These are phyloP conservation scores for Myotis lucifugus DNA, from an alignment of 2,113 vertebrate species.

Conservation along the genomic window DNA sequence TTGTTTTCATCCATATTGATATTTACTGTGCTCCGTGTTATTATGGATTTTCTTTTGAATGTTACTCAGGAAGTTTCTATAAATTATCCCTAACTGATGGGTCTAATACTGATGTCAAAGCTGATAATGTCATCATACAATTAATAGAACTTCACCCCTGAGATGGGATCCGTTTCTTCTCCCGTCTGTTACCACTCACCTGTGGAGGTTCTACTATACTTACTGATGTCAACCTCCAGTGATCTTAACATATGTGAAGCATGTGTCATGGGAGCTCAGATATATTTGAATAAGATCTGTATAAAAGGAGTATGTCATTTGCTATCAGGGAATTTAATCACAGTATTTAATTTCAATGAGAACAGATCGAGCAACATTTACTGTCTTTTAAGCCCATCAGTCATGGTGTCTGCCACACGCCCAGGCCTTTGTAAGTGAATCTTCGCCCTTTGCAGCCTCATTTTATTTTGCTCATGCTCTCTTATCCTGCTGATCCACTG, in stretches of 20 bases:
- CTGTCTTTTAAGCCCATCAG: neutral
- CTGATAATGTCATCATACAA: neutral
- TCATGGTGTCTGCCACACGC: neutral
- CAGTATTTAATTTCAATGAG: neutral
- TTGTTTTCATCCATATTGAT: neutral
- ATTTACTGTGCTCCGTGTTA: neutral
- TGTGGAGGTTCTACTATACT: neutral
- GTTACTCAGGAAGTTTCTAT: neutral
- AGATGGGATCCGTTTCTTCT: neutral
- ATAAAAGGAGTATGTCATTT: neutral
- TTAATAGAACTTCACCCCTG: neutral
- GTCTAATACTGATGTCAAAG: neutral
- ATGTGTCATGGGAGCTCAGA: neutral
- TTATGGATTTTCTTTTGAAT: neutral
- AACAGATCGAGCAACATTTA: slow-evolving; percentile 12
- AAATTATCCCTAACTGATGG: neutral
- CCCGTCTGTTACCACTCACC: neutral
- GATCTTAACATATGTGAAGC: slow-evolving; percentile 1
- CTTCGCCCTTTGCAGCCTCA: neutral
- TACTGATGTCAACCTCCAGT: neutral
- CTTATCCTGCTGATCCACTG: neutral
- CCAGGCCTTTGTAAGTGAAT: neutral
- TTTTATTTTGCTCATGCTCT: neutral
- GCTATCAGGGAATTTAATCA: neutral
- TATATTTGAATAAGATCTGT: neutral